Base-by-base conservation (phyloP, 2,888 invertebrate genomes). In the Eupithecia insigniata region DNA sequence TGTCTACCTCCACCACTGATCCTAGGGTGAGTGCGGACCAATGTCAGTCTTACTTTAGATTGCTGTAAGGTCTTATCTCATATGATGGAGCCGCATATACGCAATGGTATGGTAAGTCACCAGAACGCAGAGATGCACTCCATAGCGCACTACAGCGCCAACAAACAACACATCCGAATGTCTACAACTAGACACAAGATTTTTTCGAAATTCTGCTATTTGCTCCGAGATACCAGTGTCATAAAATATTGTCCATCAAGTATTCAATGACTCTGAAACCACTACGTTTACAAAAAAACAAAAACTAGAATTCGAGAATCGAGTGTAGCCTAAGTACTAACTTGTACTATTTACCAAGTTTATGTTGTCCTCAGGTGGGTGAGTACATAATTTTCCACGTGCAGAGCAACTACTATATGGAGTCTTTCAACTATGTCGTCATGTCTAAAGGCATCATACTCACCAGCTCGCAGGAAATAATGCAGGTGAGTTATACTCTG, bases 331-430 rank as follows among this genome's bases (percentile, higher is more conserved):
- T 36, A 36, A 30, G 36, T 36, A 12, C 12, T 36, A 8, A 1
- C 22, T n/a, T 22, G 12, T 22, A 22, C 7, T 51, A 10, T 22
- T 43, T 0, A n/a, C n/a, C 10, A 6, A 10, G 46, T 22, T 14
- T 0, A 10, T 18, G 18, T 36, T 66, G 14, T 84, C 26, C 78
- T 1, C 90, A 97, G 95, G 98, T 99, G 22, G 99, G 99, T 39
- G 98, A 99, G 88, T 99, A 98, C 87, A 97, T 99, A 83, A 96
- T 99, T 72, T 97, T 99, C 87, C 99, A 99, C 86, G 97, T 99
- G 32, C 96, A 98, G 80, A 97, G 98, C 72, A 99, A 99, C 89
- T 98, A 97, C 89, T 98, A 96, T 92, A 96, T 99, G 85, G 97
- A 98, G 75, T 95, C 96, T 58, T 98, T 99, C 91, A 97, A 97